These are phyloP conservation scores for Polietes domitor DNA, from an alignment of 2,888 invertebrate species.

Conservation along the genomic window DNA sequence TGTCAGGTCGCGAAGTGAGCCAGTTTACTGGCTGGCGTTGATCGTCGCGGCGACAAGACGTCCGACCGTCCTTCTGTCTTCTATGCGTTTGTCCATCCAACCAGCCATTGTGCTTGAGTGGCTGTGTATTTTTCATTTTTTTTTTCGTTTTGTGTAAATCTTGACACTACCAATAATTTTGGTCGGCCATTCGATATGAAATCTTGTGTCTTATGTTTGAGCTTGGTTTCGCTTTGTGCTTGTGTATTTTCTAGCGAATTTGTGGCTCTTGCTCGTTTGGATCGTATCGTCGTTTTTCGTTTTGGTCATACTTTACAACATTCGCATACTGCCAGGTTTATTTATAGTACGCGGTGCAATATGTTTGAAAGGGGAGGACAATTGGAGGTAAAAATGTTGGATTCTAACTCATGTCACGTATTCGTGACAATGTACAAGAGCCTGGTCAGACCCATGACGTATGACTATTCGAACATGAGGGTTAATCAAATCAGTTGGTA, in stretches of 20 bases:
- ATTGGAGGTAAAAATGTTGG: too few species aligned
- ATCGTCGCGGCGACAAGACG: background rate
- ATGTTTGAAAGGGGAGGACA: constrained; percentile 17
- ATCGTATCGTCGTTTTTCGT: constrained; percentile 18
- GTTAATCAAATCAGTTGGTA: too few species aligned
- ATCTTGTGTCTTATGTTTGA: constrained; percentile 55
- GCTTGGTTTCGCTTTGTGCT: constrained; percentile 12
- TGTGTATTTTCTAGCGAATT: constrained; percentile 24
- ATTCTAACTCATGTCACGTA: too few species aligned
- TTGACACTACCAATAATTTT: constrained; percentile 39
- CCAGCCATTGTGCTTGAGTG: background rate
- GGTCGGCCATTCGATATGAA: constrained; percentile 58
- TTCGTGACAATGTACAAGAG: too few species aligned
- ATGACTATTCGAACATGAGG: too few species aligned
- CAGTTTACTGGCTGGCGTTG: background rate
- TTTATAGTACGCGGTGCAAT: constrained; percentile 43
- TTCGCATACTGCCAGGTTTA: constrained; percentile 1
- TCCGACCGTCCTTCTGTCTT: constrained; percentile 20
- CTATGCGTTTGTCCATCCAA: constrained; percentile 22
- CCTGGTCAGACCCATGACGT: too few species aligned
- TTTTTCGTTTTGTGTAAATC: background rate
- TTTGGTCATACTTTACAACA: constrained; percentile 37
- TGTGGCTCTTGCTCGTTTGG: background rate
- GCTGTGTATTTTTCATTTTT: background rate
- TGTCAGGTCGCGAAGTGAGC: background rate